Conservation (phyloP, 1,140 invertebrate species). For the Littorina saxatilis region DNA sequence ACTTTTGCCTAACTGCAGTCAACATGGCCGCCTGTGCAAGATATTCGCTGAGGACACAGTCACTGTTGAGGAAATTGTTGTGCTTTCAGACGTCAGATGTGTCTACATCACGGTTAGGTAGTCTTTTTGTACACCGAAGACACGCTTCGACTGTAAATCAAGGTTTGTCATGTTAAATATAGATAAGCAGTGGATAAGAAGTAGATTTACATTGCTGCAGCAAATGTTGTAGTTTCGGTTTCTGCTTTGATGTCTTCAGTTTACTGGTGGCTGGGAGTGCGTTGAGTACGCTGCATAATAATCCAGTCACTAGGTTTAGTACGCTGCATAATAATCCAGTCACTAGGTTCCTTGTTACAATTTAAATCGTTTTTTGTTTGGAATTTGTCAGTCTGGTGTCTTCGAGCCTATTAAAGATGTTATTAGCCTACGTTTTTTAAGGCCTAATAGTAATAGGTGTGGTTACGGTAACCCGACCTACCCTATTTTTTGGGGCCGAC, state of each 20-base stretch:
- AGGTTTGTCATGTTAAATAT: too few relatives aligned
- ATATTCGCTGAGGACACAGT: neutral
- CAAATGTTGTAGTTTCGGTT: neutral
- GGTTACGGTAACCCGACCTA: too few relatives aligned
- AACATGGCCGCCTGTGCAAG: neutral
- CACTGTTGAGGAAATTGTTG: neutral
- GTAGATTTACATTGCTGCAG: too few relatives aligned
- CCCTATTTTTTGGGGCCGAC: too few relatives aligned
- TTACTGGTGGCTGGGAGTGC: neutral
- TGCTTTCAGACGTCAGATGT: neutral
- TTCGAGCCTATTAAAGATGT: too few relatives aligned
- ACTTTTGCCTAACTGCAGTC: too few relatives aligned
- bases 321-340: too few relatives aligned
- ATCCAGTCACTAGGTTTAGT: neutral
- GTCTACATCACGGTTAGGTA: neutral
- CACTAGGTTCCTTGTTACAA: neutral
- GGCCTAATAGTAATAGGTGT: too few relatives aligned
- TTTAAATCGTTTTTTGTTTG: neutral
- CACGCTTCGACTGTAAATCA: neutral
- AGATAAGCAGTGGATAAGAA: too few relatives aligned
- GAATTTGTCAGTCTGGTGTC: neutral
- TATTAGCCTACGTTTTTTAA: too few relatives aligned
- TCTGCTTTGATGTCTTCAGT: neutral
- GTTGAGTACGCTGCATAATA: neutral
- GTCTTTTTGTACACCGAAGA: neutral